These are phyloP conservation scores for Sinelater perroti DNA, from an alignment of 2,888 invertebrate genomes.

Conservation along the genomic window DNA sequence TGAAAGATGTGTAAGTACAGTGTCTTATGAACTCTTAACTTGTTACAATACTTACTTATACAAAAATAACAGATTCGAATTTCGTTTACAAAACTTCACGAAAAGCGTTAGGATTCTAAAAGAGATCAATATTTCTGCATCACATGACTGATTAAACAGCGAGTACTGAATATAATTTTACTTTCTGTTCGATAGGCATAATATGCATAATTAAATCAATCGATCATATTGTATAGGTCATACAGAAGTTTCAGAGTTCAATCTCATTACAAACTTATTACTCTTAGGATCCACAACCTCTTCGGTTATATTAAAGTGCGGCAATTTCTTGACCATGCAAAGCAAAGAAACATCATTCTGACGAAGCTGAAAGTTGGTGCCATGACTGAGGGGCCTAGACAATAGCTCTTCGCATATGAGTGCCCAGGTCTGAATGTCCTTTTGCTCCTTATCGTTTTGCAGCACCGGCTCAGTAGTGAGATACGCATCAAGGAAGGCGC, in stretches of 20 bases:
- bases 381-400: conserved; percentile 84
- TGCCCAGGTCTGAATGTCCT: conserved; percentile 93
- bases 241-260: conserved; percentile 97
- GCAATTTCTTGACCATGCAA: conserved; percentile 85
- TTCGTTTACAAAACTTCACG: too few relatives aligned
- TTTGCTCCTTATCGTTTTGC: conserved; percentile 83
- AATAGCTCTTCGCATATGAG: conserved; percentile 91
- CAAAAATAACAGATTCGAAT: too few relatives aligned
- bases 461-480: conserved; percentile 85
- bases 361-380: conserved; percentile 88
- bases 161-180: too few relatives aligned
- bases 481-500: conserved; percentile 95
- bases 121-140: too few relatives aligned
- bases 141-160: too few relatives aligned
- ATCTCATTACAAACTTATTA: conserved; percentile 91
- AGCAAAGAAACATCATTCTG: conserved; percentile 93
- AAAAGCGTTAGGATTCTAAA: too few relatives aligned
- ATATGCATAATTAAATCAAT: conserved; percentile 59
- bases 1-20: not conserved
- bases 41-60: not conserved
- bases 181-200: too few relatives aligned
- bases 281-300: conserved; percentile 96
- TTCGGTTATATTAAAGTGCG: conserved; percentile 94
- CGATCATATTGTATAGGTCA: conserved; percentile 68
- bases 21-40: not conserved